A percentile compares a stretch with the other conserved stretches of the same genome.
These are phyloP conservation scores for Calliopum simillimum DNA, from an alignment of 2,888 invertebrate genomes.

Conservation along the genomic window DNA sequence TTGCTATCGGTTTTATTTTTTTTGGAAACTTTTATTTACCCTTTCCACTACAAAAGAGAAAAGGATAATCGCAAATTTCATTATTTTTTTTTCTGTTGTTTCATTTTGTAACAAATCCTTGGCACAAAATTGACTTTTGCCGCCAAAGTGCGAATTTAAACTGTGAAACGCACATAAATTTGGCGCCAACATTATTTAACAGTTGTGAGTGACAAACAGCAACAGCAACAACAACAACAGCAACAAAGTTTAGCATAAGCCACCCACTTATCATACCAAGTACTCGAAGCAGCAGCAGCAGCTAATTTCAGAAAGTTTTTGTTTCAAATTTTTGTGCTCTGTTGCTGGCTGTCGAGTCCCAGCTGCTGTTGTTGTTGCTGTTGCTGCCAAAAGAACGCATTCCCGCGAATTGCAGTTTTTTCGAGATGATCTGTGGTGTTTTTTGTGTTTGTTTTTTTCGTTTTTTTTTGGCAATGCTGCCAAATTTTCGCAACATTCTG, in stretches of 20 bases:
- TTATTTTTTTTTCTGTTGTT: not conserved
- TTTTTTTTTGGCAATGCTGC: slow-evolving; percentile 17
- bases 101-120: not conserved
- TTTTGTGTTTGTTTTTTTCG: not conserved
- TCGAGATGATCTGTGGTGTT: not conserved
- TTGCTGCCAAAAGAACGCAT: slow-evolving; percentile 28
- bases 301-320: slow-evolving; percentile 26
- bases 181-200: slow-evolving; percentile 26
- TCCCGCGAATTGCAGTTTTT: slow-evolving; percentile 4
- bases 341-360: slow-evolving; percentile 1
- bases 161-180: too few species aligned
- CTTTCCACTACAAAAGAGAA: too few species aligned
- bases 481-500: slow-evolving; percentile 20
- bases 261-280: not conserved
- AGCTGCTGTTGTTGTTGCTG: slow-evolving; percentile 25
- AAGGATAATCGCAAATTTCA: not conserved
- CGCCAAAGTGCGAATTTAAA: not conserved
- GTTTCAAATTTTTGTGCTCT: not conserved
- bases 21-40: too few species aligned
- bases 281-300: too few species aligned
- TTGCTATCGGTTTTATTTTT: too few species aligned
- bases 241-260: slow-evolving; percentile 6
- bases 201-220: slow-evolving; percentile 15
- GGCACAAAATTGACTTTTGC: not conserved
- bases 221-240: not conserved